Percentiles rank a stretch among this genome's conserved stretches.
phyloP scores from a whole-genome alignment of 2,888 invertebrate species.

The Hirtodrosophila alboralis region DNA sequence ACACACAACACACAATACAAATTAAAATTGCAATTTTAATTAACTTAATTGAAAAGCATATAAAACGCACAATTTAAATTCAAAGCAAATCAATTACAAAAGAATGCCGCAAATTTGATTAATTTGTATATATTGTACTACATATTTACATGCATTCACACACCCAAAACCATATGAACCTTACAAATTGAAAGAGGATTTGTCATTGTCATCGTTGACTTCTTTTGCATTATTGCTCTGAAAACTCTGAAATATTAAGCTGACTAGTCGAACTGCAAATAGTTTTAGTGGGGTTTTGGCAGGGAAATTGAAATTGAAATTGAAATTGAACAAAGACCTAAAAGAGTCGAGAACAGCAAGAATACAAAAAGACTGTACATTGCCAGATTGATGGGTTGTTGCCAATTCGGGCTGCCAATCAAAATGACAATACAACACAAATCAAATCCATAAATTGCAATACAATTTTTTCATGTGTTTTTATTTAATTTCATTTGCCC shows the following conservation, averaged over 20 bases:
- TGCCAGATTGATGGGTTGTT: conserved; percentile 54
- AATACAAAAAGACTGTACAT: conserved; percentile 5
- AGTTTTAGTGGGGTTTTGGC: conserved; percentile 32
- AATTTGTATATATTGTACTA: too few species aligned
- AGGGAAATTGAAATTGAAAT: conserved; percentile 33
- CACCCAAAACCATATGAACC: conserved; percentile 8
- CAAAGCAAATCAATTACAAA: conserved; percentile 25
- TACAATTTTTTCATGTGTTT: conserved; percentile 18
- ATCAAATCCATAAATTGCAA: conserved; percentile 74
- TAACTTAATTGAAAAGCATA: conserved; percentile 27
- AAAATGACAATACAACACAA: conserved; percentile 72
- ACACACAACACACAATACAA: conserved; percentile 13
- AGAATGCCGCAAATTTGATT: conserved; percentile 45
- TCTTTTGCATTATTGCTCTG: conserved; percentile 10
- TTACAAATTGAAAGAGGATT: conserved; percentile 19
- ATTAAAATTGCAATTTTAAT: conserved; percentile 31
- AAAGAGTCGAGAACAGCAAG: too few species aligned
- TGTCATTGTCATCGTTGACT: conserved; percentile 31
- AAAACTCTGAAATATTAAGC: background rate
- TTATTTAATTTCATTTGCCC: conserved; percentile 40
- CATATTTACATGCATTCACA: conserved; percentile 17
- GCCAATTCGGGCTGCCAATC: conserved; percentile 72
- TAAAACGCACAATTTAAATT: conserved; percentile 43
- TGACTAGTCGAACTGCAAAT: conserved; percentile 25
- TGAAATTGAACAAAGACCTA: conserved; percentile 26